Conservation (phyloP, 2,113 vertebrate genomes). For the Patagioenas fasciata region DNA sequence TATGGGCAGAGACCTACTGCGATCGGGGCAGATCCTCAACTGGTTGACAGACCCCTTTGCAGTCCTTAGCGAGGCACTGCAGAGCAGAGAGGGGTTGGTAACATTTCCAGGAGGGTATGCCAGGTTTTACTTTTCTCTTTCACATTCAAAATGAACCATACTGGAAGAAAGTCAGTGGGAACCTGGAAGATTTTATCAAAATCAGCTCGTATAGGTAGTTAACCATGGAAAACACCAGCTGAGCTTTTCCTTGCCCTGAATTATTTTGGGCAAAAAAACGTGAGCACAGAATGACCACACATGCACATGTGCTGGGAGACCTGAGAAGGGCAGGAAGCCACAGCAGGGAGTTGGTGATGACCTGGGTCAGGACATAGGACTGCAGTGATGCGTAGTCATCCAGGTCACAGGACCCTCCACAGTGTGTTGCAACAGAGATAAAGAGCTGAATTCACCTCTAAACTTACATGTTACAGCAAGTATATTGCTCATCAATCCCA, state of each 20-base stretch:
- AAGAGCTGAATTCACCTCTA: background rate
- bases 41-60: background rate
- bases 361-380: background rate
- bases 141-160: background rate
- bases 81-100: background rate
- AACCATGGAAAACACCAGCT: rapidly evolving
- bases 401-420: background rate
- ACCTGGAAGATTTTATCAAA: background rate
- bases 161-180: background rate
- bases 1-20: background rate
- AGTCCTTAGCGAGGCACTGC: background rate
- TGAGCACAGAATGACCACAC: background rate
- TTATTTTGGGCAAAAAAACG: background rate
- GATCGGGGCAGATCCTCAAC: background rate
- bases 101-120: background rate
- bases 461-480: background rate
- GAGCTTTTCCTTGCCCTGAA: background rate
- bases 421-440: background rate
- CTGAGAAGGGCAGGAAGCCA: background rate
- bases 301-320: background rate
- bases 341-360: background rate
- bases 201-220: background rate
- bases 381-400: background rate
- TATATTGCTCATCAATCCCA: background rate
- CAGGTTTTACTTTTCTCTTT: background rate